Evolutionary conservation across 1,140 invertebrate genomes (phyloP).

Genomic region (Alviniconcha marisindica): DNA sequence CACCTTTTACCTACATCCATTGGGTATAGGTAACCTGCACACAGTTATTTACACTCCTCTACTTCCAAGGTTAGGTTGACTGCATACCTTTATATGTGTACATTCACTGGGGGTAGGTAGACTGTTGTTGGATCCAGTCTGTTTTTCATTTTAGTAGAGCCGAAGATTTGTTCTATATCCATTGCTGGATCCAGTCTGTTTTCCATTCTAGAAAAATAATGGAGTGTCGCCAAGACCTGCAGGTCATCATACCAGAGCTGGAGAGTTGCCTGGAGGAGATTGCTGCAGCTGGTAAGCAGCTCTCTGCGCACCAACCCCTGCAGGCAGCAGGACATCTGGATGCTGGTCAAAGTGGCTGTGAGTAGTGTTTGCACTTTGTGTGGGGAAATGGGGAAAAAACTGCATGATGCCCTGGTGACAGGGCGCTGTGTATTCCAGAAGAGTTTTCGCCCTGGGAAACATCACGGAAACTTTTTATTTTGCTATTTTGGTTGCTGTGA

Average conservation of each 20-base stretch:
- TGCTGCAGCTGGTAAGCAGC: constrained; percentile 40
- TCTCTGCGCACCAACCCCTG: constrained; percentile 45
- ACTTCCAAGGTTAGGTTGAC: no score
- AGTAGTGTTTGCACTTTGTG: constrained; percentile 8
- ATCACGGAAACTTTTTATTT: no score
- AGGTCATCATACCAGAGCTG: constrained; percentile 45
- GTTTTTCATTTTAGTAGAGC: no score
- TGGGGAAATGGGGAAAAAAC: neutral
- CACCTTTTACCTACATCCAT: no score
- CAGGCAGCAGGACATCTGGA: constrained; percentile 56
- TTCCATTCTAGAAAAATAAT: constrained; percentile 48
- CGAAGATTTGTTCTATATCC: no score
- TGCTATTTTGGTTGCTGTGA: no score
- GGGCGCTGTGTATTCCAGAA: neutral
- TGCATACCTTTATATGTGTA: no score
- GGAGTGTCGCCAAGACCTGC: constrained; percentile 46
- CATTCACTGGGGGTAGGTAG: no score
- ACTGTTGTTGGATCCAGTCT: no score
- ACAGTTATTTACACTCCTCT: no score
- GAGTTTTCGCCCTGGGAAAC: neutral
- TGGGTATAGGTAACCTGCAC: no score
- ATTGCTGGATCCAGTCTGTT: no score
- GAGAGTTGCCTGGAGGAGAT: constrained; percentile 47
- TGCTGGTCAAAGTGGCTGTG: constrained; percentile 50
- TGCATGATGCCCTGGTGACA: neutral